These are phyloP conservation scores for Riptortus pedestris DNA, from an alignment of 1,140 invertebrate species.

Conservation along the genomic window DNA sequence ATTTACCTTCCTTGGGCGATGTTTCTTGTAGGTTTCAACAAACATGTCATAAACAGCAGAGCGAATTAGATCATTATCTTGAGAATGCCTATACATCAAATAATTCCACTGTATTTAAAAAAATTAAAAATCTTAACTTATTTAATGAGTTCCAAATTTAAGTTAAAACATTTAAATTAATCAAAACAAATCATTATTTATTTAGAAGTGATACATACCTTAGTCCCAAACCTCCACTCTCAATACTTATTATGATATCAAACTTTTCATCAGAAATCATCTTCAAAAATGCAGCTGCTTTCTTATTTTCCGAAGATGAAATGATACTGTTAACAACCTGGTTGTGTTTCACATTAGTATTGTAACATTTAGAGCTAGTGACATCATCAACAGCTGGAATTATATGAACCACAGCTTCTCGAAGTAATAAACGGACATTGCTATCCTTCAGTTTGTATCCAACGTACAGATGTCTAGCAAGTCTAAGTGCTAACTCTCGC, in stretches of 20 bases:
- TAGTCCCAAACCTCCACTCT: constrained; percentile 48
- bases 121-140: constrained; percentile 25
- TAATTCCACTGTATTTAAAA: neutral
- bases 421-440: constrained; percentile 49
- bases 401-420: constrained; percentile 65
- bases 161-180: no score
- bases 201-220: constrained; percentile 36
- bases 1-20: constrained; percentile 20
- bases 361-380: constrained; percentile 23
- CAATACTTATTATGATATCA: constrained; percentile 51
- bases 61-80: constrained; percentile 21
- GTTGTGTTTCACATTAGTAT: neutral
- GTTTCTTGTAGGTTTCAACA: constrained; percentile 17
- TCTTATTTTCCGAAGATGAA: neutral
- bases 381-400: constrained; percentile 45
- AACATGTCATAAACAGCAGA: constrained; percentile 19
- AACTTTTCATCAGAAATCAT: constrained; percentile 36
- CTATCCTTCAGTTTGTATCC: constrained; percentile 57
- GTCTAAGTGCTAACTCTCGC: constrained; percentile 68
- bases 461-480: constrained; percentile 66
- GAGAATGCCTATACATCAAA: constrained; percentile 8
- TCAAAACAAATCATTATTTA: no score
- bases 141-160: no score
- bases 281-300: constrained; percentile 5
- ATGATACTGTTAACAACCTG: constrained; percentile 3